A percentile compares a stretch with the other conserved stretches of the same genome.
Conservation (phyloP, 2,888 invertebrate species). For the Eupithecia inturbata region DNA sequence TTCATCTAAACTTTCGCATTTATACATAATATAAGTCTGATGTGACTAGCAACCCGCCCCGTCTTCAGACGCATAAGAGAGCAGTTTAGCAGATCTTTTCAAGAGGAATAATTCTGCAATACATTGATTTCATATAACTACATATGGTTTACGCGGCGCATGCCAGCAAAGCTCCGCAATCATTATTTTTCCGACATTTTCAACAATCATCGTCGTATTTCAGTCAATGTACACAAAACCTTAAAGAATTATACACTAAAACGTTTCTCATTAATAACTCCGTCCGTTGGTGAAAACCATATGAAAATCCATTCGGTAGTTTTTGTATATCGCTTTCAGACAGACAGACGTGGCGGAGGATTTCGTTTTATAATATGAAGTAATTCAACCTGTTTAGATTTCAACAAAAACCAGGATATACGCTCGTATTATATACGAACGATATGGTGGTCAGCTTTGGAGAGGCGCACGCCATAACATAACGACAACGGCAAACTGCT, state of each 20-base stretch:
- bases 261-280: background rate
- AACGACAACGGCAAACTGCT: background rate
- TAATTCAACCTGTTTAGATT: slow-evolving; percentile 10
- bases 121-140: too few species aligned
- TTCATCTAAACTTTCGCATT: too few species aligned
- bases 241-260: too few species aligned
- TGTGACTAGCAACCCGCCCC: too few species aligned
- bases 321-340: background rate
- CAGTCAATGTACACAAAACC: too few species aligned
- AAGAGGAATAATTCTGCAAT: too few species aligned
- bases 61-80: too few species aligned
- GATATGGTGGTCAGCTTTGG: slow-evolving; percentile 3
- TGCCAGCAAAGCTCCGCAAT: too few species aligned
- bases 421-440: background rate
- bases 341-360: background rate
- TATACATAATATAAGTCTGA: background rate
- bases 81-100: too few species aligned
- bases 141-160: too few species aligned
- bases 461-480: background rate
- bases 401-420: slow-evolving; percentile 9
- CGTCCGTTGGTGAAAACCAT: background rate
- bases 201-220: too few species aligned
- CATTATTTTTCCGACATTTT: too few species aligned
- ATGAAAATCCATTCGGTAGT: background rate
- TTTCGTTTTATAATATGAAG: background rate